Evolutionary conservation across 2,888 invertebrate genomes (phyloP).

Genomic region (Gastrophysa polygoni): DNA sequence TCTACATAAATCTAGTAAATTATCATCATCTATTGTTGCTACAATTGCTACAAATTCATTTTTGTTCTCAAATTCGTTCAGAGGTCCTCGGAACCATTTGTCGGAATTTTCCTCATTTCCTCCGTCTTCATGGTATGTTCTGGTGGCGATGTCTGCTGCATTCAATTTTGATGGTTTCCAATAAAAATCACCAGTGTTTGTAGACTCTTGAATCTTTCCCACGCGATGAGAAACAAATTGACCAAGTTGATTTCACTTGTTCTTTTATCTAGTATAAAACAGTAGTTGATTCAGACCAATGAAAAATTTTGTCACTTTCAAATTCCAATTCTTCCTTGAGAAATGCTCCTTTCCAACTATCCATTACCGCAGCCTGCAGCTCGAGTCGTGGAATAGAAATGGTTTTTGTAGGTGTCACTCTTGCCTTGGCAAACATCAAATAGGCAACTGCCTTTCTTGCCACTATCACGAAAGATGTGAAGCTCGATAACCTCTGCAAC

Average conservation of each 20-base stretch:
- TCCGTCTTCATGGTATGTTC: conserved; percentile 3
- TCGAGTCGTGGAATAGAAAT: conserved; percentile 24
- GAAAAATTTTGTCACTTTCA: conserved; percentile 15
- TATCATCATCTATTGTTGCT: neutral
- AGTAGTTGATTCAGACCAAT: conserved; percentile 21
- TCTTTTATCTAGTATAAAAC: conserved; percentile 17
- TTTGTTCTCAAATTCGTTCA: neutral
- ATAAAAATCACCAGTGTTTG: too few species aligned
- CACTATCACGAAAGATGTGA: conserved; percentile 41
- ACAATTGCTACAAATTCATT: neutral
- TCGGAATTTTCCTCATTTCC: neutral
- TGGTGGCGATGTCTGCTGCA: conserved; percentile 38
- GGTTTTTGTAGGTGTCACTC: conserved; percentile 16
- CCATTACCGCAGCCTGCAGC: conserved; percentile 36
- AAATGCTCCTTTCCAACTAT: conserved; percentile 25
- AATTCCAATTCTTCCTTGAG: neutral
- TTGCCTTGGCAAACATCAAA: conserved; percentile 15
- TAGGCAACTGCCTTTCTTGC: conserved; percentile 22
- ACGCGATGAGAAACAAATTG: conserved; percentile 30
- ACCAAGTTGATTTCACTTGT: conserved; percentile 7
- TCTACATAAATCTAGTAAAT: conserved; percentile 3
- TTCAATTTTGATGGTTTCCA: conserved; percentile 32
- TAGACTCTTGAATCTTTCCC: too few species aligned
- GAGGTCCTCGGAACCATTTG: conserved; percentile 10
- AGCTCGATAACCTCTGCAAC: conserved; percentile 24